Evolutionary conservation across 2,888 invertebrate genomes (phyloP).

Genomic region (Serrognathus titanus): DNA sequence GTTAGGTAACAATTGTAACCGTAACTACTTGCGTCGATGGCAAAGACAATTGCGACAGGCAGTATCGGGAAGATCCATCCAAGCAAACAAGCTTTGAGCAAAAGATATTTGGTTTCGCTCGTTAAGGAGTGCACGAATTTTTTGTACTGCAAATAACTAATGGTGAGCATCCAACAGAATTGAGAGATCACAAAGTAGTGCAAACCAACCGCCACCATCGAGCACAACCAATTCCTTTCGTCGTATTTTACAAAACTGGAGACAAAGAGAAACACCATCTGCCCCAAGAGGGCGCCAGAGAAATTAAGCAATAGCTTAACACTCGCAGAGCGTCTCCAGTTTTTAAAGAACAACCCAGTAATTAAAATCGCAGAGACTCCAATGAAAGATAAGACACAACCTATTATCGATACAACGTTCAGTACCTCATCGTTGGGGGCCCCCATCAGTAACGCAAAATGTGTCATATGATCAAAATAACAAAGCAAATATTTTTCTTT

Average conservation of each 20-base stretch:
- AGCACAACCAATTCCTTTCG: conserved; percentile 49
- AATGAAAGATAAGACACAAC: conserved; percentile 50
- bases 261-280: conserved; percentile 39
- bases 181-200: conserved; percentile 62
- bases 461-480: conserved; percentile 53
- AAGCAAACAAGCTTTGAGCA: conserved; percentile 57
- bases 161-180: conserved; percentile 69
- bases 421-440: conserved; percentile 45
- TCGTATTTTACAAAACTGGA: conserved; percentile 7
- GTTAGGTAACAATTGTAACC: conserved; percentile 52
- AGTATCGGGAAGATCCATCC: conserved; percentile 58
- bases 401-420: conserved; percentile 50
- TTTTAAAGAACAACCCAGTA: conserved; percentile 53
- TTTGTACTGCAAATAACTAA: conserved; percentile 61
- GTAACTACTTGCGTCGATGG: conserved; percentile 49
- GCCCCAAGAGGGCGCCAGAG: conserved; percentile 48
- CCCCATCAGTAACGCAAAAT: conserved; percentile 53
- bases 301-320: conserved; percentile 58
- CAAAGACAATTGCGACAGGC: conserved; percentile 49
- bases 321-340: conserved; percentile 58
- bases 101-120: conserved; percentile 54
- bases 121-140: conserved; percentile 60
- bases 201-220: conserved; percentile 54
- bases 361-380: conserved; percentile 49
- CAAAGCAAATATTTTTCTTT: conserved; percentile 46